Conservation (phyloP, 2,797 vertebrate genomes). For the Intellagama lesueurii region DNA sequence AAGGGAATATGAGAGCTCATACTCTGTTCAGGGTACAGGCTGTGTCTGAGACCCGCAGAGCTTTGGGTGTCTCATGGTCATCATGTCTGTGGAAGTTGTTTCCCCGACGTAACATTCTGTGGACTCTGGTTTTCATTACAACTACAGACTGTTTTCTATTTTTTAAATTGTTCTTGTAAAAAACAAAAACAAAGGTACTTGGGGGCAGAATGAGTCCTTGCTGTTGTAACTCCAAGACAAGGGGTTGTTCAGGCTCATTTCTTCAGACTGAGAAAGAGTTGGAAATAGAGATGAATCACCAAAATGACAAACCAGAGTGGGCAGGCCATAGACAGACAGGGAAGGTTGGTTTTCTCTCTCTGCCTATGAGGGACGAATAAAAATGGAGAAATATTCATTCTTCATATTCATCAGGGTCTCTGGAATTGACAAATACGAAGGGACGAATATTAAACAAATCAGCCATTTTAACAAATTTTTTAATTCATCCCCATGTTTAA, state of each 20-base stretch:
- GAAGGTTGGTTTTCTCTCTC: too few relatives aligned
- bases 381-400: too few relatives aligned
- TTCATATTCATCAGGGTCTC: too few relatives aligned
- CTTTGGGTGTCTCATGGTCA: neutral
- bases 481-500: too few relatives aligned
- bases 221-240: neutral
- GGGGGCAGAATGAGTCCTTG: neutral
- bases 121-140: constrained; percentile 18
- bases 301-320: neutral
- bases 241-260: neutral
- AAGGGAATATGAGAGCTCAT: neutral
- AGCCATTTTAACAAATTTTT: too few relatives aligned
- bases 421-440: too few relatives aligned
- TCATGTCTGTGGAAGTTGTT: neutral
- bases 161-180: neutral
- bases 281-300: neutral
- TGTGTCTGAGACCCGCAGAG: fast-evolving
- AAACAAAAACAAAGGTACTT: neutral
- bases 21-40: neutral
- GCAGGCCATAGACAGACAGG: too few relatives aligned
- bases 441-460: too few relatives aligned
- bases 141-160: neutral
- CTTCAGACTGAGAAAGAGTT: too few relatives aligned
- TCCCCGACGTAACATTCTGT: neutral
- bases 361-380: too few relatives aligned